Evolutionary conservation across 2,888 invertebrate genomes (phyloP), one percentile per base, ranked within the genome.

Genomic region (Thymelicus lineola): DNA sequence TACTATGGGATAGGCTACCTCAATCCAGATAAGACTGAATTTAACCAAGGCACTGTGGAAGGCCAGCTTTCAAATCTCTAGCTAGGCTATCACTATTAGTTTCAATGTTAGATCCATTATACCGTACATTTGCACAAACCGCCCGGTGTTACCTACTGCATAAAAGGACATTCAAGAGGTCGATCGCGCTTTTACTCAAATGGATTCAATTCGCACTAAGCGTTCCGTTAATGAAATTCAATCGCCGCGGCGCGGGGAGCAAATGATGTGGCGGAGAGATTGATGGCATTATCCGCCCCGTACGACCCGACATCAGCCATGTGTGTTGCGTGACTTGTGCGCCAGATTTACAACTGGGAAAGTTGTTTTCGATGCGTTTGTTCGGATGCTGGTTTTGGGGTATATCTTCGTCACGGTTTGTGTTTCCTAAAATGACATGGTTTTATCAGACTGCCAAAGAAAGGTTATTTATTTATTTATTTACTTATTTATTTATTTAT

Each of bases 241-340:
- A 93, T 93, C 90, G 90, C 80, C 83, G 86, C 80, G 82, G 78
- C 77, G 87, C 85, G 87, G 90, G 88, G 89, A 89, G 90, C 92
- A 92, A 93, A 93, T 92, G 93, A 93, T 92, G 93, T 92, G 93
- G 93, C 88, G 88, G 88, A 87, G 89, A 93, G 93, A 93, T 93
- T 92, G 93, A 93, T 93, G 83, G 89, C 83, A 80, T 58, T 63
- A 63, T 69, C 63, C 66, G 15, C 42, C 66, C 63, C 66, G 20
- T 20, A 58, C 65, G 64, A 45, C 57, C 67, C 61, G 53, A 20
- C 53, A 38, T 7, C 59, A 17, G 15, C 50, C 63, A 36, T 65
- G 57, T 65, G 65, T 65, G 57, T 45, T 28, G 28, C 5, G 28
- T 5, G 28, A 28, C 28, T 28, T 28, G 28, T 28, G 28, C 20